Evolutionary conservation across 2,888 invertebrate species (phyloP).

Genomic region (Folsomia candida): DNA sequence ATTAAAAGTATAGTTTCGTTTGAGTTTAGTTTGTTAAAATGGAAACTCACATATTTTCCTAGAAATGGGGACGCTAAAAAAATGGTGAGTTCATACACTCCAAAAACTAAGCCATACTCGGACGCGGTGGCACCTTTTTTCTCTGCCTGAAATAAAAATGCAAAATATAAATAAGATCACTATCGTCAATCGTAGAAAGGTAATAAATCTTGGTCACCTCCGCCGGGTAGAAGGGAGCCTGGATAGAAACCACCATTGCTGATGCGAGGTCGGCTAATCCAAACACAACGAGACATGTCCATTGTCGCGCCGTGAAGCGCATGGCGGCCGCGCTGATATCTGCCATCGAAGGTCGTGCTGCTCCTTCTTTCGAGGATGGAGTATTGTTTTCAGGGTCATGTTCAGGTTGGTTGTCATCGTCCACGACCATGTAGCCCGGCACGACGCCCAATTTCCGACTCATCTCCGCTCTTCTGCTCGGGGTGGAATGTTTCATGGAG

Average conservation of each 20-base stretch:
- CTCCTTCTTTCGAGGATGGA: too few relatives aligned
- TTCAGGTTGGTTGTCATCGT: too few relatives aligned
- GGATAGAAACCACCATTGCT: conserved; percentile 77
- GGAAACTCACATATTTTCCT: conserved; percentile 36
- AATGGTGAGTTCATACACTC: conserved; percentile 53
- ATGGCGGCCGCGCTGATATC: conserved; percentile 53
- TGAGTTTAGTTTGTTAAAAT: too few relatives aligned
- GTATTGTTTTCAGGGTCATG: too few relatives aligned
- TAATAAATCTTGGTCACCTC: too few relatives aligned
- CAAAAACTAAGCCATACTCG: conserved; percentile 83
- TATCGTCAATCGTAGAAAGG: neutral
- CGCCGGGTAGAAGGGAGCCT: conserved; percentile 80
- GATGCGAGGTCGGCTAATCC: conserved; percentile 80
- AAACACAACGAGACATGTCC: conserved; percentile 73
- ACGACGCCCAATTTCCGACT: too few relatives aligned
- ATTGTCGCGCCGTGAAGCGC: conserved; percentile 69
- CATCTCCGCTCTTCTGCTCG: too few relatives aligned
- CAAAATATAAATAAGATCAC: neutral
- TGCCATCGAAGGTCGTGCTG: conserved; percentile 15
- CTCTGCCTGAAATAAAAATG: conserved; percentile 65
- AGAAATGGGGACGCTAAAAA: conserved; percentile 28
- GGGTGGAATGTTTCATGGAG: too few relatives aligned
- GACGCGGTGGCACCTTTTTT: conserved; percentile 75
- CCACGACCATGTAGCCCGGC: too few relatives aligned
- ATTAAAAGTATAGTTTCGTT: too few relatives aligned